Evolutionary conservation across 2,888 invertebrate species (phyloP).

Genomic region (Sericinus montela): DNA sequence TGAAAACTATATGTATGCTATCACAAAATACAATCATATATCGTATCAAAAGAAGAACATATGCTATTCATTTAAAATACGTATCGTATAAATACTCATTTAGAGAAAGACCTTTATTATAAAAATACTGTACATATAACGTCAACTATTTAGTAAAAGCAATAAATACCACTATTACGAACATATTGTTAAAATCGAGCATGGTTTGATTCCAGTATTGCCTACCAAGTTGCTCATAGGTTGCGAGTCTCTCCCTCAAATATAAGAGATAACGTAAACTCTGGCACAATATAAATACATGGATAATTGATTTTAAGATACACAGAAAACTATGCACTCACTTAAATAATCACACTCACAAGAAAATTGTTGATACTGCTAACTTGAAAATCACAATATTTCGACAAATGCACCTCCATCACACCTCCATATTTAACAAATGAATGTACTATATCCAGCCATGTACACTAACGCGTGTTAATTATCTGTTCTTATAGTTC

Average conservation of each 20-base stretch:
- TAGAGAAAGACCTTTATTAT: too few relatives aligned
- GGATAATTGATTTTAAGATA: conserved; percentile 36
- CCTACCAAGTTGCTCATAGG: conserved; percentile 51
- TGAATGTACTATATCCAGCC: conserved; percentile 48
- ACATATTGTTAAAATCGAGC: conserved; percentile 38
- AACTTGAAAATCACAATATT: conserved; percentile 65
- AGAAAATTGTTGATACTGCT: conserved; percentile 53
- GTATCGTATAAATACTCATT: too few relatives aligned
- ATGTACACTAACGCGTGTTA: conserved; percentile 17
- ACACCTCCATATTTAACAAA: conserved; percentile 77
- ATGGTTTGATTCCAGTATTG: conserved; percentile 47
- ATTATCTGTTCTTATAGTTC: conserved; percentile 13
- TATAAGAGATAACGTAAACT: conserved; percentile 47
- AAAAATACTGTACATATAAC: too few relatives aligned
- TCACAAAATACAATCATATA: background rate
- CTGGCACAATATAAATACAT: conserved; percentile 29
- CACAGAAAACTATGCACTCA: conserved; percentile 48
- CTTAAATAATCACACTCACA: conserved; percentile 47
- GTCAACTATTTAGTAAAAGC: too few relatives aligned
- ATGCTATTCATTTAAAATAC: background rate
- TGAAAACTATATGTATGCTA: background rate
- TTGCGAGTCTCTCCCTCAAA: conserved; percentile 74
- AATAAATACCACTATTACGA: too few relatives aligned
- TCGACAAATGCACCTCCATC: conserved; percentile 65
- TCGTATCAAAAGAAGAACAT: background rate